phyloP scores from a whole-genome alignment of 2,888 invertebrate genomes.

The Osmoderma eremita region DNA sequence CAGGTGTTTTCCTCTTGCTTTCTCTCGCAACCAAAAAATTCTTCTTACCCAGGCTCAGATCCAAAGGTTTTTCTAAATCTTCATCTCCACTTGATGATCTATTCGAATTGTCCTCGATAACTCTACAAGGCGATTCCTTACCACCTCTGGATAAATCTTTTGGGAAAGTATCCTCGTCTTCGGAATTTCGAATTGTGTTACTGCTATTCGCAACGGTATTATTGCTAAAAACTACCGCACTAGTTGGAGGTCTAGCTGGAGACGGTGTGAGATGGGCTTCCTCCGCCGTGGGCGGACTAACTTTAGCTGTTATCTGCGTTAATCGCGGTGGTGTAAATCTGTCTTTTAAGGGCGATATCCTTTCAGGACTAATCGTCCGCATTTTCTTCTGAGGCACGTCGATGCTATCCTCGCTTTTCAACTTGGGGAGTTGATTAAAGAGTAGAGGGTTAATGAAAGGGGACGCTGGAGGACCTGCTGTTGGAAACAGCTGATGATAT shows the following conservation, averaged over 20 bases:
- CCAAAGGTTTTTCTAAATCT: conserved; percentile 76
- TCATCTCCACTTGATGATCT: conserved; percentile 53
- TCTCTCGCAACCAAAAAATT: conserved; percentile 5
- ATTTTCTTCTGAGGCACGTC: conserved; percentile 43
- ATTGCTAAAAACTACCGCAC: conserved; percentile 54
- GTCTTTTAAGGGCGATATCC: conserved; percentile 59
- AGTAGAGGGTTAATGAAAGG: conserved; percentile 73
- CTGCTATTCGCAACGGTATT: conserved; percentile 20
- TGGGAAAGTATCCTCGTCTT: conserved; percentile 54
- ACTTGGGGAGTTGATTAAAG: conserved; percentile 67
- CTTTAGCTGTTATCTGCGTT: conserved; percentile 65
- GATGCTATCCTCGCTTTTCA: conserved; percentile 47
- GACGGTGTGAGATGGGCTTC: conserved; percentile 75
- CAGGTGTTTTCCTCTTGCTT: conserved; percentile 2
- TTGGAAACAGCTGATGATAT: conserved; percentile 62
- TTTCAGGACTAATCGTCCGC: conserved; percentile 52
- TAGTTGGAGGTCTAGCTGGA: conserved; percentile 70
- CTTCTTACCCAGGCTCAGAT: conserved; percentile 72
- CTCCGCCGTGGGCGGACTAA: conserved; percentile 75
- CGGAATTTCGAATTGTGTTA: conserved; percentile 40
- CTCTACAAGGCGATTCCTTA: conserved; percentile 59
- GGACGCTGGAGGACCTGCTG: conserved; percentile 63
- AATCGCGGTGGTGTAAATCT: conserved; percentile 69
- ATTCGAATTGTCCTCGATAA: conserved; percentile 58
- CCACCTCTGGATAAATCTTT: conserved; percentile 59